These are phyloP conservation scores for Falco naumanni DNA, from an alignment of 2,797 vertebrate species.

Conservation along the genomic window DNA sequence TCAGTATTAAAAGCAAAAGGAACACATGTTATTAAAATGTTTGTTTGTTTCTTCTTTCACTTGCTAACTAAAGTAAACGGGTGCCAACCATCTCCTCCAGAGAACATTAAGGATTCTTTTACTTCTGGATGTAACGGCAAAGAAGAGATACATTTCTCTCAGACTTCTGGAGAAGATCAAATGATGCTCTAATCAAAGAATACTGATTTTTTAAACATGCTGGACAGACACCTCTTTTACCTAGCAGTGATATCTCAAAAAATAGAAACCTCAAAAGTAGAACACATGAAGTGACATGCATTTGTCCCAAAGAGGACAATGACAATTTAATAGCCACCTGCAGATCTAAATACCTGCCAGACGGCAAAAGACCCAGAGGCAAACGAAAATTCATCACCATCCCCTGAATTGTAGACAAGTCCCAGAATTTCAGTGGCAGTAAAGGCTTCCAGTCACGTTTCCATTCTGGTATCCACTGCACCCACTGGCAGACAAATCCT, in stretches of 20 bases:
- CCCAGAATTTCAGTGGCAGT: neutral
- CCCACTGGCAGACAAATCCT: neutral
- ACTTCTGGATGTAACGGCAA: neutral
- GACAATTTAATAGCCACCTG: neutral
- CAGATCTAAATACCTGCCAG: neutral
- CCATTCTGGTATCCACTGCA: neutral
- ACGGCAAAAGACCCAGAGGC: neutral
- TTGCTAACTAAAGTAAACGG: neutral
- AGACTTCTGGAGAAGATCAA: neutral
- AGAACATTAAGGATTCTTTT: neutral
- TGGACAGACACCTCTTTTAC: neutral
- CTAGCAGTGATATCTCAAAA: neutral
- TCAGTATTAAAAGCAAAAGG: neutral
- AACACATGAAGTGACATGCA: neutral
- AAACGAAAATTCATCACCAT: neutral
- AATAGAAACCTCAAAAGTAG: neutral
- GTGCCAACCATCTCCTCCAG: neutral
- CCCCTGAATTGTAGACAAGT: neutral
- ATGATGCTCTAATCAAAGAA: neutral
- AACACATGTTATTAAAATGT: neutral
- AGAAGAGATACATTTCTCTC: neutral
- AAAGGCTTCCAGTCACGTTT: neutral
- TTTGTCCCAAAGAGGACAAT: neutral
- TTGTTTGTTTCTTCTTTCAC: neutral
- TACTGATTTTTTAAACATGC: neutral